These are phyloP conservation scores for Labeo calbasu DNA, from an alignment of 2,797 vertebrate species.

Conservation along the genomic window DNA sequence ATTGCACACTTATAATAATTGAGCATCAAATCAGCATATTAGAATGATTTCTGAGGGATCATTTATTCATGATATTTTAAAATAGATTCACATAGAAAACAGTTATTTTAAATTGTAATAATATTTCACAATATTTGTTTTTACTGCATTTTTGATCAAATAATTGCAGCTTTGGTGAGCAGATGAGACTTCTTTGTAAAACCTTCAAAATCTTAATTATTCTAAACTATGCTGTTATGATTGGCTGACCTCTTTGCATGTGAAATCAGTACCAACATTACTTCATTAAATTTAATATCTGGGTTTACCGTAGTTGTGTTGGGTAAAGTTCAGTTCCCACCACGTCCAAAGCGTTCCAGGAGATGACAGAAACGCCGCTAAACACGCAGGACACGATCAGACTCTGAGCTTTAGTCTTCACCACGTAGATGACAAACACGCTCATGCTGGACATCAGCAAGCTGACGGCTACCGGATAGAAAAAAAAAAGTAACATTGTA, in stretches of 20 bases:
- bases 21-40: background rate
- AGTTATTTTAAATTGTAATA: background rate
- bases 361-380: slow-evolving; percentile 78
- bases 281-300: too few relatives aligned
- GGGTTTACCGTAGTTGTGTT: slow-evolving; percentile 74
- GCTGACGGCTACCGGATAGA: slow-evolving; percentile 70
- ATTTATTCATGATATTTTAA: background rate
- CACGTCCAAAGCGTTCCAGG: slow-evolving; percentile 82
- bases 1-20: too few relatives aligned
- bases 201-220: background rate
- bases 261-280: too few relatives aligned
- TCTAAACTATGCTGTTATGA: background rate
- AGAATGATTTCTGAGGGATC: background rate
- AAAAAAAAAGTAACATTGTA: background rate
- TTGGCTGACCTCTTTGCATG: background rate
- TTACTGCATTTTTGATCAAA: background rate
- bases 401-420: slow-evolving; percentile 76
- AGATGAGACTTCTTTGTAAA: background rate
- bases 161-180: background rate
- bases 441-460: slow-evolving; percentile 76
- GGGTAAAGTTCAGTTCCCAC: slow-evolving; percentile 80
- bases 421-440: slow-evolving; percentile 78
- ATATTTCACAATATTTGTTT: background rate
- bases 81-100: background rate
- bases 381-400: slow-evolving; percentile 78